Evolutionary conservation across 2,113 vertebrate species (phyloP), one percentile per base, ranked within the genome.

Genomic region (Oplegnathus fasciatus): DNA sequence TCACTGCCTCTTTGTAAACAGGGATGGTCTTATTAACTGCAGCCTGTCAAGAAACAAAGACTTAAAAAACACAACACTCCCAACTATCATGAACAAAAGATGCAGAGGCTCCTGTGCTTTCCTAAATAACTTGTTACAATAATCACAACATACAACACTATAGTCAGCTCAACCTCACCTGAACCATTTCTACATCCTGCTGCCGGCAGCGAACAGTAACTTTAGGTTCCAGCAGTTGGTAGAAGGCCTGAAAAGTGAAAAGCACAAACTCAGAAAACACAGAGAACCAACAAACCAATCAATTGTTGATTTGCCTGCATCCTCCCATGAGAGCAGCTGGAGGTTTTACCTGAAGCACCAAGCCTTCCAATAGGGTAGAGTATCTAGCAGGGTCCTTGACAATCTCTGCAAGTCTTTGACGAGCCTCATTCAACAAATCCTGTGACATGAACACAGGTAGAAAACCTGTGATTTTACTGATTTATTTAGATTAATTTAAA

Each of bases 371-470:
- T 70, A 99, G 90, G 8, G 84, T 85, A 22, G 96, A 94, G 94
- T 99, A 99, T 83, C 90, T 95, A 24, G 92, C 88, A 34, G 95
- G 77, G 84, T 99, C 97, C 89, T 96, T 97, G n/a, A 96, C 96
- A 65, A 97, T 95, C 69, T 95, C 96, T 77, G 94, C 89, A 88
- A 99, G 96, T 88, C 96, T 96, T 89, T 95, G 94, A 88, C 96
- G 97, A 58, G 98, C 97, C 88, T 99, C 98, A 42, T 88, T 96
- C 82, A 99, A 92, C 86, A 99, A 92, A 89, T 98, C 98, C 98
- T 99, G 80, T 37, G 40, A 92, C 32, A 86, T 50, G 6, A 78
- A 75, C 75, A 30, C 10, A 46, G 10, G 13, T 0, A 24, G 66
- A 40, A 57, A 30, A 48, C 6, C 28, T 26, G 24, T 5, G 50